phyloP scores from a whole-genome alignment of 2,797 vertebrate genomes.

The Balearica regulorum region DNA sequence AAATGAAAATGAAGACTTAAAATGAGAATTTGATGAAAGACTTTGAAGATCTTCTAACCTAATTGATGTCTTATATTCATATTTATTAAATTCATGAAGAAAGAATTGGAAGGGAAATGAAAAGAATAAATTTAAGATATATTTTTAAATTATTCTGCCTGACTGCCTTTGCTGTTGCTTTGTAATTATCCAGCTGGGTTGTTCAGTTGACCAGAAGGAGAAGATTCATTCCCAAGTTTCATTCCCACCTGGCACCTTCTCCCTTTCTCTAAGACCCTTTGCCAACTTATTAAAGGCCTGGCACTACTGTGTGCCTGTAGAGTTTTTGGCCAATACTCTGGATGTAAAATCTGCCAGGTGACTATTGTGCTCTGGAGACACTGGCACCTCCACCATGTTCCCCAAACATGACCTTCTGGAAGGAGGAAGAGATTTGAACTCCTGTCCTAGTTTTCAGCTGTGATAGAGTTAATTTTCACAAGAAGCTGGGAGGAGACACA shows the following conservation, averaged over 20 bases:
- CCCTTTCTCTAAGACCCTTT: not conserved
- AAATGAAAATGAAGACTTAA: not conserved
- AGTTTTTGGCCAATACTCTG: not conserved
- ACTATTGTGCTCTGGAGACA: not conserved
- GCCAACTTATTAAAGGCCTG: not conserved
- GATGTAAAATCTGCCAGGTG: not conserved
- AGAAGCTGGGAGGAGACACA: too few species aligned
- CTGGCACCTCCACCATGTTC: fast-evolving
- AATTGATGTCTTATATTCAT: conserved; percentile 50
- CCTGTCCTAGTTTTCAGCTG: too few species aligned
- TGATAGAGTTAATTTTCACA: too few species aligned
- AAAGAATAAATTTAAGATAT: conserved; percentile 55
- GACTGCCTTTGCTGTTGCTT: not conserved
- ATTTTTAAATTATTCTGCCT: not conserved
- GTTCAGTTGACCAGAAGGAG: not conserved
- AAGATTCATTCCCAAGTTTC: not conserved
- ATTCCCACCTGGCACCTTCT: not conserved
- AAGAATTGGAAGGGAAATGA: conserved; percentile 18
- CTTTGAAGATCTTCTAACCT: not conserved
- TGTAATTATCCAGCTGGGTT: not conserved
- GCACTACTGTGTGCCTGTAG: not conserved
- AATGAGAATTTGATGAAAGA: conserved; percentile 39
- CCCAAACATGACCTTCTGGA: not conserved
- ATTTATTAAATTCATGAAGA: conserved; percentile 23
- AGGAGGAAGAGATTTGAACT: not conserved